Base-by-base conservation (phyloP, 2,113 vertebrate genomes). In the Arizona elegans region DNA sequence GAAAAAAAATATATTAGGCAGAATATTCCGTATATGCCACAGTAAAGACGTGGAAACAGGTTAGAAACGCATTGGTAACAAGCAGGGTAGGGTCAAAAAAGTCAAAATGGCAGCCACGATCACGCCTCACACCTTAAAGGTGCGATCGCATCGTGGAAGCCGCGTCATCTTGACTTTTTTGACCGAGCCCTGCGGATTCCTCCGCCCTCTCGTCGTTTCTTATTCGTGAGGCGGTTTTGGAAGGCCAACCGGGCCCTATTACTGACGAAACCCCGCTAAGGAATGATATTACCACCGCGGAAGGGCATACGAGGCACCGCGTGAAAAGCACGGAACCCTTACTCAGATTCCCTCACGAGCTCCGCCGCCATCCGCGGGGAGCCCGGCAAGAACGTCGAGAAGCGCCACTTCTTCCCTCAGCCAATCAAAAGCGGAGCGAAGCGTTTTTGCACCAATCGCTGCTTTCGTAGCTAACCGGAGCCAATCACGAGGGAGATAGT, bases 381-480 rank as follows among this genome's bases (percentile, higher is more conserved):
- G 53, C 2, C 2, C 3, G 12, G 9, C 9, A 5, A 23, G 47
- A 17, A 10, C 59, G 8, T 50, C 2, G 1, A 65, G 15, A 2
- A 33, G 13, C 0, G 88, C 94, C 0, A 4, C 26, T 43, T 5
- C 65, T 13, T 33, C 56, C 81, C 2, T 43, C 85, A 50, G 21
- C 93, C 93, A 95, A 95, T 93, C 93, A 3, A 47, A n/a, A 4
- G 10, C 1, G 3, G 0, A 1, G 58, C 1, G 15, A 24, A 56
- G 2, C 17, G 7, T 11, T 0, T 15, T 0, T 0, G 0, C 58
- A 7, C 95, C 94, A 95, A 95, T 94, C 91, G n/a, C 8, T 2
- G 38, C 0, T 3, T 8, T n/a, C 0, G 11, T 47, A 19, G 15
- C 11, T 1, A 26, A 62, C 0, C 1, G 0, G 0, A 55, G 0